phyloP scores from a whole-genome alignment of 2,888 invertebrate genomes.

The Osedax frankpressi region DNA sequence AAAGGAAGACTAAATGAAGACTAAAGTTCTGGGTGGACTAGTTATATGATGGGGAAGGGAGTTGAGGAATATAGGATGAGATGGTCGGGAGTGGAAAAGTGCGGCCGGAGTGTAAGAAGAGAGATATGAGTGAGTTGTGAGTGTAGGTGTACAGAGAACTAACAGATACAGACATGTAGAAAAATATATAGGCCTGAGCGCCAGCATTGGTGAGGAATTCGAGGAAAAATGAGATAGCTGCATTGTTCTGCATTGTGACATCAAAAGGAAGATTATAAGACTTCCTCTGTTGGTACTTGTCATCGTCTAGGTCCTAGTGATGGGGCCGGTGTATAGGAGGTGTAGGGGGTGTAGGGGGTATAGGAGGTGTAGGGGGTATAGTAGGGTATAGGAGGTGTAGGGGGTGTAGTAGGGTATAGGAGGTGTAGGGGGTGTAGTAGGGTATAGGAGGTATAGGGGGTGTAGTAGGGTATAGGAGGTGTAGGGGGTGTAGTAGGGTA shows the following conservation, averaged over 20 bases:
- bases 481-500: too few relatives aligned
- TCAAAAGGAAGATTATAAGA: constrained; percentile 56
- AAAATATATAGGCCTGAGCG: constrained; percentile 61
- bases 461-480: neutral
- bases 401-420: neutral
- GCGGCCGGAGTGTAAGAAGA: neutral
- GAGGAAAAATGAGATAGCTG: constrained; percentile 60
- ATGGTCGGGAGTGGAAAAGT: too few relatives aligned
- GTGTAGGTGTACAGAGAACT: too few relatives aligned
- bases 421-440: neutral
- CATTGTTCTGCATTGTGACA: constrained; percentile 62
- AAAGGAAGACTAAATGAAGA: too few relatives aligned
- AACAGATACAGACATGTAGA: constrained; percentile 66
- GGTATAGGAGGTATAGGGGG: neutral
- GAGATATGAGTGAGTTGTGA: too few relatives aligned
- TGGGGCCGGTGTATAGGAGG: neutral
- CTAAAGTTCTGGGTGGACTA: too few relatives aligned
- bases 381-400: neutral
- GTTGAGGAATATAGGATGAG: too few relatives aligned
- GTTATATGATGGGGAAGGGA: too few relatives aligned
- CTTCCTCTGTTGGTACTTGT: constrained; percentile 34
- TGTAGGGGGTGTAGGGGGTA: neutral
- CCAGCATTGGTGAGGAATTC: constrained; percentile 61
- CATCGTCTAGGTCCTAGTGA: constrained; percentile 21
- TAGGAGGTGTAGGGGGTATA: constrained; percentile 13